Evolutionary conservation across 2,888 invertebrate genomes (phyloP), one percentile per base, ranked within the genome.

Genomic region (Agonum fuliginosum): DNA sequence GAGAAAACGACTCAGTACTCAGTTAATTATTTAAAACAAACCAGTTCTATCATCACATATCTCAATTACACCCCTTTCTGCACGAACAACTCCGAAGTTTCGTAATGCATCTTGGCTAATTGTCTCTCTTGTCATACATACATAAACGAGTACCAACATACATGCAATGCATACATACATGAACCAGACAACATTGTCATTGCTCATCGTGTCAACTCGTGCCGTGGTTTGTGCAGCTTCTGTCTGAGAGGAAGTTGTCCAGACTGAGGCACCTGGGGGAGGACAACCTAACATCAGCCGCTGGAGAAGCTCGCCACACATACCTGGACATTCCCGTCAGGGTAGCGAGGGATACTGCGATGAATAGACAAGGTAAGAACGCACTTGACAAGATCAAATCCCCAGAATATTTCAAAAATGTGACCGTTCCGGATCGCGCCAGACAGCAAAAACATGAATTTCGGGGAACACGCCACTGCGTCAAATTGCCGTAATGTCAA

Each of bases 261-360:
- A 84, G 85, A 69, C 80, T 87, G 69, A 80, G 82, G 70, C 82
- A 81, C 22, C 79, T 85, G 22, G 89, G 89, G 10, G 88, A 88
- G 12, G 89, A 90, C 70, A 91, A 91, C 83, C 84, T 90, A 80
- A 90, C 90, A 69, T 88, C 86, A 81, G 90, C 90, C 6, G 88
- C 91, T 80, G 88, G 90, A 6, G 87, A 87, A 43, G 91, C 91
- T 2, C 88, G 90, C 30, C 88, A 89, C 76, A 89, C 90, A 81
- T 92, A 92, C 81, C 87, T 88, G 76, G 88, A 89, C 62, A 86
- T 93, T 74, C 93, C 93, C 0, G 87, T 89, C 74, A 88, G 89
- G 76, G 89, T 93, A 79, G 87, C 88, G 10, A 83, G 88, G 72
- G 91, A 91, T 82, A 92, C 92, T 1, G 85, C 89, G 51, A 84